A percentile compares a stretch with the other conserved stretches of the same genome.
These are phyloP conservation scores for Thalassoma bifasciatum DNA, from an alignment of 2,113 vertebrate genomes.

Conservation along the genomic window DNA sequence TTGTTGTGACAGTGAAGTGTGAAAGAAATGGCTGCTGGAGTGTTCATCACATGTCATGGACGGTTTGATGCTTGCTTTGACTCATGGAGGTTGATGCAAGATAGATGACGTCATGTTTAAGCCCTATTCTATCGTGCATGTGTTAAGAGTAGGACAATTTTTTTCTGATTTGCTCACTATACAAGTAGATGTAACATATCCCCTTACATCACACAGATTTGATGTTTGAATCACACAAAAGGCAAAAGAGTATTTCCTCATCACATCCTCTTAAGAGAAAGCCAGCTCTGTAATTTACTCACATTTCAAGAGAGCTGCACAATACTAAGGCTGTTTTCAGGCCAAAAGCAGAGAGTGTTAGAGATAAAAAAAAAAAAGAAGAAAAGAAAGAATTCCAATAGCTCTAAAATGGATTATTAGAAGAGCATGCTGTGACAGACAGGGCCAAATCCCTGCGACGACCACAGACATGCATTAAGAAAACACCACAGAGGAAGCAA, in stretches of 20 bases:
- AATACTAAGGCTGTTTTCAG: slow-evolving; percentile 46
- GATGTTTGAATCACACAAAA: slow-evolving; percentile 25
- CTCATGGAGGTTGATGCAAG: too few relatives aligned
- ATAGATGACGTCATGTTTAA: not conserved
- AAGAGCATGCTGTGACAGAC: slow-evolving; percentile 64
- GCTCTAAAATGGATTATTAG: slow-evolving; percentile 79
- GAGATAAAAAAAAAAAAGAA: not conserved
- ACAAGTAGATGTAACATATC: slow-evolving; percentile 4
- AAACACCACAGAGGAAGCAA: slow-evolving; percentile 47
- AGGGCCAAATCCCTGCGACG: slow-evolving; percentile 68
- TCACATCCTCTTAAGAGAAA: slow-evolving; percentile 26
- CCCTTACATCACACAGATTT: slow-evolving; percentile 37
- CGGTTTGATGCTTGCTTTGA: too few relatives aligned
- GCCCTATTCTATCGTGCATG: not conserved
- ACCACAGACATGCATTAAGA: slow-evolving; percentile 60
- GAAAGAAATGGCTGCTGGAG: too few relatives aligned
- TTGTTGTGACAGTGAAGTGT: not conserved
- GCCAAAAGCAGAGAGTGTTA: slow-evolving; percentile 32
- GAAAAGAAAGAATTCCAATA: slow-evolving; percentile 64
- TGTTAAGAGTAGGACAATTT: not conserved
- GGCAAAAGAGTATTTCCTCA: slow-evolving; percentile 26
- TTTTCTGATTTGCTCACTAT: slow-evolving; percentile 15
- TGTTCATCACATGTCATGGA: too few relatives aligned
- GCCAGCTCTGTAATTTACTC: slow-evolving; percentile 15
- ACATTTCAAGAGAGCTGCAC: slow-evolving; percentile 32